These are phyloP conservation scores for Scaptomyza reducta DNA, from an alignment of 2,888 invertebrate genomes.

Conservation along the genomic window DNA sequence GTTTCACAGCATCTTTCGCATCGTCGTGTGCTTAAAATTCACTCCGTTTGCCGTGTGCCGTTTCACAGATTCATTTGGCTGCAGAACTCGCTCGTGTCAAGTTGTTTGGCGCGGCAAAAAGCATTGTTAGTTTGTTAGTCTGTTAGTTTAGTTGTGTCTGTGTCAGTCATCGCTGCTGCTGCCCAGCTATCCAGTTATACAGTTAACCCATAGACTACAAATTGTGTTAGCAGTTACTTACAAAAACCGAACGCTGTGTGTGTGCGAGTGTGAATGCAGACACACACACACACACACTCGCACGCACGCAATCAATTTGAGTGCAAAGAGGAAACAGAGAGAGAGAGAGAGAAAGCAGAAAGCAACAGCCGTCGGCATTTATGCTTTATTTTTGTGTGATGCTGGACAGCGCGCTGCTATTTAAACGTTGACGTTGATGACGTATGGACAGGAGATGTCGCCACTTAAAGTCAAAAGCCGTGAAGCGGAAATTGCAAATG, in stretches of 20 bases:
- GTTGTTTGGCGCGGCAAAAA: conserved; percentile 66
- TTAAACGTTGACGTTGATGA: conserved; percentile 43
- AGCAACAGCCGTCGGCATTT: conserved; percentile 75
- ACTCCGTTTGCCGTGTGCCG: conserved; percentile 29
- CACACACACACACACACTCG: conserved; percentile 46
- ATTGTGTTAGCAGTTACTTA: conserved; percentile 60
- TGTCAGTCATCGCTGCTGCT: conserved; percentile 14
- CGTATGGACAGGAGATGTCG: conserved; percentile 57
- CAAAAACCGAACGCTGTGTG: conserved; percentile 8
- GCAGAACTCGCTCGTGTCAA: conserved; percentile 79
- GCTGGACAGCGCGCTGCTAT: conserved; percentile 31
- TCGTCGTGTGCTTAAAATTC: conserved; percentile 36
- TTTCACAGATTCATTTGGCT: conserved; percentile 79
- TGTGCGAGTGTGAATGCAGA: conserved; percentile 19
- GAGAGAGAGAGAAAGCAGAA: conserved; percentile 7
- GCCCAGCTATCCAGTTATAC: conserved; percentile 47
- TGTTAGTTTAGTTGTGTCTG: background rate
- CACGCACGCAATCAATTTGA: conserved; percentile 63
- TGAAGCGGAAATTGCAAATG: conserved; percentile 77
- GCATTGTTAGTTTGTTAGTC: background rate
- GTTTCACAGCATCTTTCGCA: conserved; percentile 77
- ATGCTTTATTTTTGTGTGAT: conserved; percentile 7
- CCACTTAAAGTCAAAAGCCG: conserved; percentile 61
- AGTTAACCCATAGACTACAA: conserved; percentile 59
- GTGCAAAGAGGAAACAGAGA: conserved; percentile 4